Evolutionary conservation across 2,797 vertebrate genomes (phyloP).

Genomic region (Myotis vivesi): DNA sequence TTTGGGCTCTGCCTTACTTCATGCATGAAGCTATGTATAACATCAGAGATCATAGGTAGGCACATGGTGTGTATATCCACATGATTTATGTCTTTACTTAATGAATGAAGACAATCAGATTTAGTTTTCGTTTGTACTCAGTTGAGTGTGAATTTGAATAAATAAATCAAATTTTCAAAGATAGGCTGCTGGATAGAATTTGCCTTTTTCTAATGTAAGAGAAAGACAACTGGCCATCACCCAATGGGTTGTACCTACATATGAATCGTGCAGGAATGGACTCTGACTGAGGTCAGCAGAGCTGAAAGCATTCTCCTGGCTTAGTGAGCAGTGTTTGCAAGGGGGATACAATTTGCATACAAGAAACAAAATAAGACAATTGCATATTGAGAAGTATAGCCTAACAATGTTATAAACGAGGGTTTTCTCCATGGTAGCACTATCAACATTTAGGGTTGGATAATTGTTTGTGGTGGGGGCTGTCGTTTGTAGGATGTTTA

Average conservation of each 20-base stretch:
- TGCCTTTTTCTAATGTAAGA: background rate
- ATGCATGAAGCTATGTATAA: background rate
- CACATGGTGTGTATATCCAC: background rate
- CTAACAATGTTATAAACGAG: background rate
- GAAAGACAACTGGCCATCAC: background rate
- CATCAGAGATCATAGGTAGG: background rate
- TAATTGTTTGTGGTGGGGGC: background rate
- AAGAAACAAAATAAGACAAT: slow-evolving; percentile 12
- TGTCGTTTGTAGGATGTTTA: background rate
- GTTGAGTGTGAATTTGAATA: slow-evolving; percentile 6
- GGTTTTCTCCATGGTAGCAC: background rate
- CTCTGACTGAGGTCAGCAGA: background rate
- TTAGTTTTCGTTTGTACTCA: background rate
- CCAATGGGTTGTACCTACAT: background rate
- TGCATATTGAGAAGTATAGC: background rate
- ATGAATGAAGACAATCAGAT: background rate
- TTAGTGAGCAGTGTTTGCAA: background rate
- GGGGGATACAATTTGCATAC: background rate
- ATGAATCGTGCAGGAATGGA: background rate
- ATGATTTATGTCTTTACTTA: background rate
- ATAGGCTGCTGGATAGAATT: background rate
- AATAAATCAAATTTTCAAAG: slow-evolving; percentile 15
- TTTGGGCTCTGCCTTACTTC: background rate
- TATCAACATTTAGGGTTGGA: background rate
- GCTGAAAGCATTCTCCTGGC: background rate